Conservation (phyloP, 2,113 vertebrate genomes). For the Typhlomys cinereus region DNA sequence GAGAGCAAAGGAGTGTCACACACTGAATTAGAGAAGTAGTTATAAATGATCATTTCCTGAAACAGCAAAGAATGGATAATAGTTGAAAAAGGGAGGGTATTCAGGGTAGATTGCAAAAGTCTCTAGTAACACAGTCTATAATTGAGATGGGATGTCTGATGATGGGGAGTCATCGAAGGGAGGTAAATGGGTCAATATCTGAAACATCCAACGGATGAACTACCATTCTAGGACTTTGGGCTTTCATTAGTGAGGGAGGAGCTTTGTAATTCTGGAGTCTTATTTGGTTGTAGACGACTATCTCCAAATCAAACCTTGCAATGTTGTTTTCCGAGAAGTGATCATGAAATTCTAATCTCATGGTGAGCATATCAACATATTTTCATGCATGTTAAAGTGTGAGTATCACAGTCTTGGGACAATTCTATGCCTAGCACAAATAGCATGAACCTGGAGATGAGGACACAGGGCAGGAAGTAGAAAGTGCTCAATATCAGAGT, state of each 20-base stretch:
- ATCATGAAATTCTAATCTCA: no score
- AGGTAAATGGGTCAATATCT: not conserved
- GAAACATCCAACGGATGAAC: not conserved
- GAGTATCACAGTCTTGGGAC: not conserved
- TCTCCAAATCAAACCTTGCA: not conserved
- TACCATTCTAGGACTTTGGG: accelerated
- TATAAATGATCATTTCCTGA: not conserved
- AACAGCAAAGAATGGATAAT: not conserved
- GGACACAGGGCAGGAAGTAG: not conserved
- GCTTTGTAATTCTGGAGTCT: not conserved
- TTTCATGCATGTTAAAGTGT: not conserved
- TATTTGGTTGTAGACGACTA: not conserved
- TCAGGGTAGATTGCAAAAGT: not conserved
- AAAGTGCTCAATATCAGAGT: not conserved
- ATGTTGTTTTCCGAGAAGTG: not conserved
- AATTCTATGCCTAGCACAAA: not conserved
- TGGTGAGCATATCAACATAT: not conserved
- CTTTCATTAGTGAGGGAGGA: not conserved
- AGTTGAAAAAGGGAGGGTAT: not conserved
- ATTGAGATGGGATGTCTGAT: not conserved
- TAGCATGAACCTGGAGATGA: not conserved
- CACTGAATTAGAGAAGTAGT: not conserved
- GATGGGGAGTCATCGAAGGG: not conserved
- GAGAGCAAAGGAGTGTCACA: not conserved
- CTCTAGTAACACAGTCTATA: not conserved